These are phyloP conservation scores for Elgaria multicarinata DNA, from an alignment of 2,113 vertebrate species.

Conservation along the genomic window DNA sequence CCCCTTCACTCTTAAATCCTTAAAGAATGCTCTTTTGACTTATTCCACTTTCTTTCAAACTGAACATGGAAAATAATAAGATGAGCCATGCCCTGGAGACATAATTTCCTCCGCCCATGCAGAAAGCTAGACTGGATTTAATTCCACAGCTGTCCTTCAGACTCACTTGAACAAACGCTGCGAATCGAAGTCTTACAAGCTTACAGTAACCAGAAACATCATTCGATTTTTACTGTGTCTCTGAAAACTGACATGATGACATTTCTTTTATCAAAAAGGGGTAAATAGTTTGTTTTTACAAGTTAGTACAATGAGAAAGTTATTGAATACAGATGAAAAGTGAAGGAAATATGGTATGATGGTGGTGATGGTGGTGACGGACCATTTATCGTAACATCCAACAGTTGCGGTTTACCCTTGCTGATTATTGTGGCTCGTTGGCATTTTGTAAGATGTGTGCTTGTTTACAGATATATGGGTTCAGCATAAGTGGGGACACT, in stretches of 20 bases:
- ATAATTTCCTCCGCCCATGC: background rate
- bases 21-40: background rate
- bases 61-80: background rate
- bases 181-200: background rate
- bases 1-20: conserved; percentile 16
- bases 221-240: background rate
- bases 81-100: background rate
- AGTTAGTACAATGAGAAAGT: background rate
- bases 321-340: background rate
- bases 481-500: too few relatives aligned
- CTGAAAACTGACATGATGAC: background rate
- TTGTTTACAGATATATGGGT: too few relatives aligned
- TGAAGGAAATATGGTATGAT: background rate
- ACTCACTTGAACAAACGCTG: background rate
- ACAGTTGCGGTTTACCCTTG: background rate
- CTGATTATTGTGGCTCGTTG: too few relatives aligned
- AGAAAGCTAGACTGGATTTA: background rate
- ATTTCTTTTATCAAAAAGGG: background rate
- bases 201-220: background rate
- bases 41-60: conserved; percentile 1
- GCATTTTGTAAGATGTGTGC: too few relatives aligned
- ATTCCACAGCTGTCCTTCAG: background rate
- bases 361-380: background rate
- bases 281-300: background rate
- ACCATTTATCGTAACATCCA: background rate